phyloP scores from a whole-genome alignment of 2,113 vertebrate genomes.

The Mixornis gularis region DNA sequence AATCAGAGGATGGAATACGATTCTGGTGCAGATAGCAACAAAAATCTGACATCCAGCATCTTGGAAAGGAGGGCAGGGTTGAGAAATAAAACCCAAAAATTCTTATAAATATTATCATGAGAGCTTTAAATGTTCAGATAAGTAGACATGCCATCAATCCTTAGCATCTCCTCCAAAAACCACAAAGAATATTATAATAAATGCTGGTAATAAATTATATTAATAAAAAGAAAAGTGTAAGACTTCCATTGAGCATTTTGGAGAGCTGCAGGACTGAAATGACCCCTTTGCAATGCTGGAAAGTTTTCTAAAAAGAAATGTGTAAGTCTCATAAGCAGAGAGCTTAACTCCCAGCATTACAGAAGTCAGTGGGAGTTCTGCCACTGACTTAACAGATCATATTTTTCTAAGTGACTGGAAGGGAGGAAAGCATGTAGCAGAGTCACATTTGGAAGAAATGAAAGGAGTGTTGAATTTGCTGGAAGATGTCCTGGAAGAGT shows the following conservation, averaged over 20 bases:
- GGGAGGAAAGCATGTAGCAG: neutral
- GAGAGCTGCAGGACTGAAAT: neutral
- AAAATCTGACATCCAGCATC: neutral
- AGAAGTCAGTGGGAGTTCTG: slow-evolving; percentile 34
- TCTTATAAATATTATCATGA: neutral
- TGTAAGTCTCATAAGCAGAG: neutral
- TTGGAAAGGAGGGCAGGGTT: neutral
- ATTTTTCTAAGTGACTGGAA: neutral
- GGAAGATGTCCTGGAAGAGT: slow-evolving; percentile 14
- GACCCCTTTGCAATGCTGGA: neutral
- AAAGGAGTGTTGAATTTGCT: neutral
- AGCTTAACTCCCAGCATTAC: slow-evolving; percentile 8
- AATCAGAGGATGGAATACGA: neutral
- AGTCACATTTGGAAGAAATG: neutral
- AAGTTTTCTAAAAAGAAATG: neutral
- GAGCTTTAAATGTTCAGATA: neutral
- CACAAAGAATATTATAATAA: neutral
- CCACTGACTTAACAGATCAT: neutral
- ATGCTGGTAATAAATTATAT: neutral
- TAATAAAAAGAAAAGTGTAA: neutral
- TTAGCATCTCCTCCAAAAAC: neutral
- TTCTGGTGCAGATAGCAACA: neutral
- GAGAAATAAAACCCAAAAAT: neutral
- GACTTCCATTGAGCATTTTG: neutral
- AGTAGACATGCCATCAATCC: neutral